Percentiles rank a stretch among this genome's conserved stretches.
phyloP scores from a whole-genome alignment of 2,113 vertebrate genomes.

The Suricata suricatta region DNA sequence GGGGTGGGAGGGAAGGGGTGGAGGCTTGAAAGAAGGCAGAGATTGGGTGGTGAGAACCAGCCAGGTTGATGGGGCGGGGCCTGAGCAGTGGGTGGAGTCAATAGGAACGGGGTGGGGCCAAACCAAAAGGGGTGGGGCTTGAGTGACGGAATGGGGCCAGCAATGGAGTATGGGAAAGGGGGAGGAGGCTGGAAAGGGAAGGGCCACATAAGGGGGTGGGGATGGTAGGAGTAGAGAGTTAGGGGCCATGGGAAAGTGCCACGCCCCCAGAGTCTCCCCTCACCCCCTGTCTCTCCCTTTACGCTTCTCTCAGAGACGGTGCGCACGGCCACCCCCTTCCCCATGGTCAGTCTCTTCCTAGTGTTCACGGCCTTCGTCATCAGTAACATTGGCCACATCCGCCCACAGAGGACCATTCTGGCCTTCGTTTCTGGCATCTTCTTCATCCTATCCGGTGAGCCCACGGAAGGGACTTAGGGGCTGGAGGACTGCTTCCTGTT shows the following conservation, averaged over 20 bases:
- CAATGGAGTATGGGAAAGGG: neutral
- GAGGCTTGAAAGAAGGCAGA: neutral
- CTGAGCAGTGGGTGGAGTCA: neutral
- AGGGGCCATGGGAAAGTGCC: neutral
- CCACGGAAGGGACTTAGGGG: neutral
- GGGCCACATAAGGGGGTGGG: too few species aligned
- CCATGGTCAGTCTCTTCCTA: constrained; percentile 95
- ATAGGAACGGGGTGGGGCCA: neutral
- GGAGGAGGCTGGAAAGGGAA: neutral
- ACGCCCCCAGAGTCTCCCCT: neutral
- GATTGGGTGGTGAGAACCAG: constrained; percentile 30
- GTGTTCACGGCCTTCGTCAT: constrained; percentile 95
- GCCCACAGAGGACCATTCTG: constrained; percentile 92
- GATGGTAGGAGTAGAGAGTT: neutral
- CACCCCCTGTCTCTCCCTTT: neutral
- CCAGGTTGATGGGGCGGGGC: too few species aligned
- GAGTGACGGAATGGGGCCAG: neutral
- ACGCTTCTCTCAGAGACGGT: constrained; percentile 87
- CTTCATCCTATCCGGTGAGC: constrained; percentile 93
- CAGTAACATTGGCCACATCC: constrained; percentile 94
- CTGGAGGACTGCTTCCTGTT: neutral
- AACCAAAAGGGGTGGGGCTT: neutral
- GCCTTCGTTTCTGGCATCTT: constrained; percentile 95
- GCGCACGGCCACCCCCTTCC: constrained; percentile 93
- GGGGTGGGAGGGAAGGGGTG: too few species aligned